These are phyloP conservation scores for Bruchidius siliquastri DNA, from an alignment of 2,888 invertebrate species.

Conservation along the genomic window DNA sequence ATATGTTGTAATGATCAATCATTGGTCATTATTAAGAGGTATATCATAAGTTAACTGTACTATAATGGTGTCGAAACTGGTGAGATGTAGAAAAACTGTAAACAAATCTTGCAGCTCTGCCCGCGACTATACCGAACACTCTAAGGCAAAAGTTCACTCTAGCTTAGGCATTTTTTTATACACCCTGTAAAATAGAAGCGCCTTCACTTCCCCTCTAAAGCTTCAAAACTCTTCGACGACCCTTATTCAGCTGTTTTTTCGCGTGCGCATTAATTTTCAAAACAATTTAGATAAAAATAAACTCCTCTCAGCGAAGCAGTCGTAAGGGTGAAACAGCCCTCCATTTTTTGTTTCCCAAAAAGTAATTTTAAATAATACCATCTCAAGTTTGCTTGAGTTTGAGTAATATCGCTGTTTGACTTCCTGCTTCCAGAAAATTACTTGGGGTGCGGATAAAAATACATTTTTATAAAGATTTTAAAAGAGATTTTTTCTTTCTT, in stretches of 20 bases:
- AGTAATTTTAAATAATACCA: constrained; percentile 37
- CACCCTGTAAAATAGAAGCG: no score
- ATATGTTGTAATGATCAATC: no score
- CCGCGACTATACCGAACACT: no score
- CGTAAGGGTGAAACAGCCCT: constrained; percentile 16
- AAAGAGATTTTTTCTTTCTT: neutral
- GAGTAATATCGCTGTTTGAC: constrained; percentile 32
- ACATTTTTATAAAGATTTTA: neutral
- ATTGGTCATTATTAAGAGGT: no score
- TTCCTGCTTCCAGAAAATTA: constrained; percentile 20
- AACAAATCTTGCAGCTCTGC: no score
- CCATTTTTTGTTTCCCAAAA: constrained; percentile 30
- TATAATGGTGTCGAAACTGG: no score
- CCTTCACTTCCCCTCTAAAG: neutral
- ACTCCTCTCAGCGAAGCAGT: neutral
- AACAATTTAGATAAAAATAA: constrained; percentile 40
- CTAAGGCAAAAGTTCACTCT: no score
- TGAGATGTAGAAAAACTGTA: no score
- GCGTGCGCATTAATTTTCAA: constrained; percentile 15
- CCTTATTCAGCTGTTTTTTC: neutral
- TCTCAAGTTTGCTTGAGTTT: constrained; percentile 29
- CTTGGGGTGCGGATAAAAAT: constrained; percentile 15
- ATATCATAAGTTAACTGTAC: no score
- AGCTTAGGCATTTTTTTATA: no score
- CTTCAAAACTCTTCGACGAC: neutral